Percentiles rank a stretch among this genome's conserved stretches.
Conservation (phyloP, 2,797 vertebrate species). For the Argyrosomus regius region DNA sequence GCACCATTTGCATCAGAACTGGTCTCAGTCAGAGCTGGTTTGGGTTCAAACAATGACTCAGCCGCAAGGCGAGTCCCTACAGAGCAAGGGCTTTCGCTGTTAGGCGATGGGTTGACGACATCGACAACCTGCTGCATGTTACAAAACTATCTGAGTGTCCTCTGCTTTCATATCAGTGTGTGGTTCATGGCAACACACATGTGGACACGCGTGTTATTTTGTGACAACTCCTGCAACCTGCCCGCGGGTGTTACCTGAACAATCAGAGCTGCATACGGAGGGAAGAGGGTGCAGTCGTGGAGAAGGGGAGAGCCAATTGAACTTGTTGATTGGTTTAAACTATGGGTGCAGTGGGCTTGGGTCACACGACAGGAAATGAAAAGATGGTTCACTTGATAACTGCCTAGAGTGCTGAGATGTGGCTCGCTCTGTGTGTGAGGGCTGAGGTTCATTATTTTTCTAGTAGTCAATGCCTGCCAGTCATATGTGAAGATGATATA, state of each 20-base stretch:
- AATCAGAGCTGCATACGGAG: constrained; percentile 69
- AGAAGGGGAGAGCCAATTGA: constrained; percentile 23
- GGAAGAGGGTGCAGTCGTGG: constrained; percentile 30
- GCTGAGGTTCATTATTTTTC: constrained; percentile 60
- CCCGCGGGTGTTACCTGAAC: constrained; percentile 45
- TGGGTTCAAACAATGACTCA: constrained; percentile 3
- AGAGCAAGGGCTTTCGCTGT: not conserved
- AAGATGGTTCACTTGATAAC: constrained; percentile 58
- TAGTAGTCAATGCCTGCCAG: constrained; percentile 45
- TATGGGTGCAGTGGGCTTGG: constrained; percentile 23
- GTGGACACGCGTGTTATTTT: not conserved
- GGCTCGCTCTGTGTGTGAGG: constrained; percentile 63
- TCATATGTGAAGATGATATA: constrained; percentile 26
- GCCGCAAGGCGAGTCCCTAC: not conserved
- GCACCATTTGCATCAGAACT: constrained; percentile 22
- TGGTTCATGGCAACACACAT: constrained; percentile 63
- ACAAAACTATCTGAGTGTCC: not conserved
- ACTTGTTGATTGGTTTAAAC: constrained; percentile 57
- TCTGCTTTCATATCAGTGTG: constrained; percentile 4
- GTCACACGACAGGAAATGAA: constrained; percentile 68
- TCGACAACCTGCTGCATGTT: not conserved
- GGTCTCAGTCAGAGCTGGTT: constrained; percentile 9
- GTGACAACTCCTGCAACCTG: not conserved
- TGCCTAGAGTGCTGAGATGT: constrained; percentile 28
- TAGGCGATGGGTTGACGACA: not conserved